Evolutionary conservation across 2,113 vertebrate species (phyloP), one percentile per base, ranked within the genome.

Genomic region (Halichoerus grypus): DNA sequence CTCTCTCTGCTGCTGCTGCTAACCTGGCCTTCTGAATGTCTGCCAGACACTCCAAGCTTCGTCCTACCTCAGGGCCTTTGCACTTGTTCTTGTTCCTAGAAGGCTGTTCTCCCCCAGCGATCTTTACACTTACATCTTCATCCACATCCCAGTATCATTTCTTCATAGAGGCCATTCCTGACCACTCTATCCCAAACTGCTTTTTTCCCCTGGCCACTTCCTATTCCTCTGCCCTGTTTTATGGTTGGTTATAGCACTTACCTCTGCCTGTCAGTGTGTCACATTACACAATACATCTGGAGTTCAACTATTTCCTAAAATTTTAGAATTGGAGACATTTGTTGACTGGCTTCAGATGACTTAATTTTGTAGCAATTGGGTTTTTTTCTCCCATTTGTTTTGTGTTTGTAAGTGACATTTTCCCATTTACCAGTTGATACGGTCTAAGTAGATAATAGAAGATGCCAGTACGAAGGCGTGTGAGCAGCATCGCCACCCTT

Each of bases 321-420:
- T 67, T 55, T 88, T 22, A 74, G 67, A 59, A 72, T 87, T 87
- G 5, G 46, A 51, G 79, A 24, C 63, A n/a, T 57, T 61, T 11
- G 31, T 26, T 61, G 10, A 15, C 92, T 88, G 59, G 61, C 80
- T 90, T 87, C 49, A 26, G 36, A 81, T 11, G 95, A 87, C 88
- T 92, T 88, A 21, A 65, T 95, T 26, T 83, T 67, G 39, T 22
- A 91, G 90, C 89, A 63, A 2, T 10, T 42, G 3, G 12, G 3
- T 55, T 82, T 57, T 16, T 7, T 31, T 1, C 9, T 36, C 55
- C 51, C 51, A 22, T 49, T 96, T 89, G 26, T 80, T 81, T 63
- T 81, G 49, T 88, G 92, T 51, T 72, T 89, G 7, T 79, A 80
- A 88, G 59, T 87, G 85, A 88, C 84, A 51, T 65, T 53, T 79